These are phyloP conservation scores for Cryptomyrus ogoouensis DNA, from an alignment of 2,113 vertebrate genomes.

Conservation along the genomic window DNA sequence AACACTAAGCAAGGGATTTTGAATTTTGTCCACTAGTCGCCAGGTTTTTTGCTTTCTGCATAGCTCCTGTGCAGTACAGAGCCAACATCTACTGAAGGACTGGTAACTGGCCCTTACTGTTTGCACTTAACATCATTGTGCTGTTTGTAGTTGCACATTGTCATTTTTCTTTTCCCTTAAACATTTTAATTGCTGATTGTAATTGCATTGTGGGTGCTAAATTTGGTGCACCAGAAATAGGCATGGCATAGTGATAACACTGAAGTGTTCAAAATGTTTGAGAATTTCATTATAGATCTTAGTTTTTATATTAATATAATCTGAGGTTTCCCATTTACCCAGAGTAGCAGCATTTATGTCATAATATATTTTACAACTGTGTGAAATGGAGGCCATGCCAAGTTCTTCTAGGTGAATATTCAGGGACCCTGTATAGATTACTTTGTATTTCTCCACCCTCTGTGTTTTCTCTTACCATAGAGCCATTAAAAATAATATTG, in stretches of 20 bases:
- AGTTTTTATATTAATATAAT: background rate
- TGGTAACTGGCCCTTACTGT: background rate
- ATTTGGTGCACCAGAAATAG: background rate
- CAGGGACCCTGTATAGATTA: background rate
- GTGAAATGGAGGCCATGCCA: background rate
- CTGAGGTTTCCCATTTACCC: background rate
- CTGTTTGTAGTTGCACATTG: background rate
- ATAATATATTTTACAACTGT: background rate
- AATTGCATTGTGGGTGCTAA: background rate
- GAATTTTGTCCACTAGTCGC: background rate
- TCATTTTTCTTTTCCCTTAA: background rate
- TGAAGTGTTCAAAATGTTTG: background rate
- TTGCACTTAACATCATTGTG: background rate
- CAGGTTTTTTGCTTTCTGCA: background rate
- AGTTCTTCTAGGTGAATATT: background rate
- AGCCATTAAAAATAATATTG: background rate
- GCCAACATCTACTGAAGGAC: background rate
- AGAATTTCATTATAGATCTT: background rate
- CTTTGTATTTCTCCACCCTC: background rate
- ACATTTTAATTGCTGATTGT: background rate
- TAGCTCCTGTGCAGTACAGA: background rate
- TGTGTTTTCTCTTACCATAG: background rate
- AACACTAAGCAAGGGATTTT: background rate
- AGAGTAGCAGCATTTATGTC: background rate
- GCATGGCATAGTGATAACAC: background rate